phyloP scores from a whole-genome alignment of 2,113 vertebrate species.

The Cyanoderma ruficeps region DNA sequence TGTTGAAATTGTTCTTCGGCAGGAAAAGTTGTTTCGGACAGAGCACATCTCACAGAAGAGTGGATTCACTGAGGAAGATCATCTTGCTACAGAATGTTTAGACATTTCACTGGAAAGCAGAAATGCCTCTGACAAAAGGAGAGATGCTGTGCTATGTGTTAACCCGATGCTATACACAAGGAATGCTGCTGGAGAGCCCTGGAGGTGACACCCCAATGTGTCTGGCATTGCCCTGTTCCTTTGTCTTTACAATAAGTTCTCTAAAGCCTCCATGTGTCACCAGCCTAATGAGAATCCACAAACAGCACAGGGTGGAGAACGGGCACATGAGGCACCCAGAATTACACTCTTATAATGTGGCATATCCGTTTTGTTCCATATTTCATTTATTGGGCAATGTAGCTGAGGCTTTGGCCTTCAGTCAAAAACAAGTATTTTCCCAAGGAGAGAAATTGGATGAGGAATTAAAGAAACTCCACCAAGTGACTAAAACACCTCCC shows the following conservation, averaged over 20 bases:
- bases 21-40: background rate
- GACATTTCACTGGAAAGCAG: background rate
- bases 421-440: constrained; percentile 1
- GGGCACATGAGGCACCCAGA: background rate
- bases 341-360: background rate
- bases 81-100: background rate
- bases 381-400: background rate
- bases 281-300: background rate
- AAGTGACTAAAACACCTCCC: background rate
- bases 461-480: background rate
- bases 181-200: background rate
- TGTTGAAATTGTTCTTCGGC: background rate
- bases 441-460: background rate
- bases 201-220: background rate
- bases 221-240: background rate
- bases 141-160: background rate
- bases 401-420: background rate
- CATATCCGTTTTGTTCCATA: background rate
- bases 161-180: background rate
- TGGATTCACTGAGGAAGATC: background rate
- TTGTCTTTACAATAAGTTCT: background rate
- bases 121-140: background rate
- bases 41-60: background rate
- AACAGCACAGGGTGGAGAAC: background rate
- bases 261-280: background rate